phyloP scores from a whole-genome alignment of 2,888 invertebrate species.

The Mactromeris polynyma region DNA sequence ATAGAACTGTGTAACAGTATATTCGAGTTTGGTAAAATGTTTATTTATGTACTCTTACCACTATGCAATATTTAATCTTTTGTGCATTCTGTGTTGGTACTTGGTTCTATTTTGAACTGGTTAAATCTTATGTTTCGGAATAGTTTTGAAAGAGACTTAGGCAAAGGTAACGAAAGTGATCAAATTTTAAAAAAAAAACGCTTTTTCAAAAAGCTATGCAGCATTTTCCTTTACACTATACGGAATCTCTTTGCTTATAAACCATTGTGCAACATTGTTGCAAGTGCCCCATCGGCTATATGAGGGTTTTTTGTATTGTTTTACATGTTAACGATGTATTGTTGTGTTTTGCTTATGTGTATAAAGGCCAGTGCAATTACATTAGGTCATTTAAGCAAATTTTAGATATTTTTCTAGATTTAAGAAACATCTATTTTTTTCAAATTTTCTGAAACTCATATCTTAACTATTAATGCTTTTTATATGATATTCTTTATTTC shows the following conservation, averaged over 20 bases:
- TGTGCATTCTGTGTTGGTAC: neutral
- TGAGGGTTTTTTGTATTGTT: constrained; percentile 20
- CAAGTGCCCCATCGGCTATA: neutral
- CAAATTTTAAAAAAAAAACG: neutral
- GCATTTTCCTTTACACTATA: neutral
- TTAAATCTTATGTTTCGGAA: neutral
- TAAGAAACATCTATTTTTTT: constrained; percentile 6
- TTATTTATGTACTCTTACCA: neutral
- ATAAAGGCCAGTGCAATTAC: constrained; percentile 42
- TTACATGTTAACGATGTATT: constrained; percentile 15
- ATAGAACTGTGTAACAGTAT: constrained; percentile 40
- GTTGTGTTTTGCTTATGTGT: constrained; percentile 33
- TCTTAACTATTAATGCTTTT: neutral
- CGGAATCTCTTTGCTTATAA: neutral
- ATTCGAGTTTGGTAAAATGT: constrained; percentile 21
- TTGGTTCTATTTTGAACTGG: neutral
- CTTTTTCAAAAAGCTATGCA: neutral
- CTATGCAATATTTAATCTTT: constrained; percentile 33
- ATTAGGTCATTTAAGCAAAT: constrained; percentile 25
- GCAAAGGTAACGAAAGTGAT: neutral
- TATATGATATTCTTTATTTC: constrained; percentile 12
- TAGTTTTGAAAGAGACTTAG: neutral
- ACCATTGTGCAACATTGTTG: constrained; percentile 6
- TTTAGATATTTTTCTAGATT: constrained; percentile 22
- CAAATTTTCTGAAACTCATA: constrained; percentile 1